Base-by-base conservation (phyloP, 2,113 vertebrate species). In the Ancistrus triradiatus region DNA sequence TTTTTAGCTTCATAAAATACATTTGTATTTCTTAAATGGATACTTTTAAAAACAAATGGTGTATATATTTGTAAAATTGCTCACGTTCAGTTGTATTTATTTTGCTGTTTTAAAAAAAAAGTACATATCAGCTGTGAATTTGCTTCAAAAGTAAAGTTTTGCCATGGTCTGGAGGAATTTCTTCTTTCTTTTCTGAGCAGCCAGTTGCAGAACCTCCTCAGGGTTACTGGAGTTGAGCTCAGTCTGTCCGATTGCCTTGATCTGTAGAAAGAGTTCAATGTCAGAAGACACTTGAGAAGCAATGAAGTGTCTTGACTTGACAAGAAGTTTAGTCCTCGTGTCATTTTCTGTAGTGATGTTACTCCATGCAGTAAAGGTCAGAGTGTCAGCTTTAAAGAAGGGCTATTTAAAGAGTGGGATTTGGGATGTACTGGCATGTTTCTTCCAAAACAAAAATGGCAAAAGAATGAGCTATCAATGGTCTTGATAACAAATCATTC, bases 211-310 rank as follows among this genome's bases (percentile, higher is more conserved):
- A 7, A 99, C 95, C 33, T 98, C 95, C 79, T 98, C 95, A 0
- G 95, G 94, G 67, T 99, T 99, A 49, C 96, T 99, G 78, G 94
- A 88, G 0, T 99, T 99, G 70, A 98, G 80, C 82, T 99, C 96
- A 0, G 93, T 87, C 82, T 97, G 95, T 2, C 95, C 96, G 13
- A 99, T 98, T 6, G 96, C 95, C 86, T 98, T 98, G 4, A 99
- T 93, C 96, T 99, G 69, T 56, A 4, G 3, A 4, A 31, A 7
- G 27, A 31, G 27, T 7, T 31, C 7, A 31, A 31, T 31, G 27
- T 31, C 27, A 31, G 27, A 31, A 31, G 27, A 18, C n/a, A 24
- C 14, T n/a, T n/a, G n/a, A n/a, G n/a, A n/a, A n/a, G n/a, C n/a
- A n/a, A n/a, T n/a, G n/a, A n/a, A n/a, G n/a, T n/a, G n/a, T n/a